Conservation (phyloP, 2,797 vertebrate species). For the Prionace glauca region DNA sequence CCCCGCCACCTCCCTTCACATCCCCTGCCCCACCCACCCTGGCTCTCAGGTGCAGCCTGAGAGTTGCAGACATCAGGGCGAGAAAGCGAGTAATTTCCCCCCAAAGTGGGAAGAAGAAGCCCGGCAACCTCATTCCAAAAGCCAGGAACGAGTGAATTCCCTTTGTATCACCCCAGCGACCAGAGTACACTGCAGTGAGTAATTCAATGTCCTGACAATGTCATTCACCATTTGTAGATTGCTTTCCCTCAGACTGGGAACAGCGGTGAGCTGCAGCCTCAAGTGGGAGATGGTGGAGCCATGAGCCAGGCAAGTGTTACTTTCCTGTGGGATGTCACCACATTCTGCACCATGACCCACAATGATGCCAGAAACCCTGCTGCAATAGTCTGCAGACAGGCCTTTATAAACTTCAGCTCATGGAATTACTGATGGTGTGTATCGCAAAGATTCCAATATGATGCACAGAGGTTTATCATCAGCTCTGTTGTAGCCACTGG, state of each 20-base stretch:
- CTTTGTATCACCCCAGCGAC: not conserved
- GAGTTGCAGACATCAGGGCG: not conserved
- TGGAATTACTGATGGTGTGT: not conserved
- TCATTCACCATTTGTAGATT: not conserved
- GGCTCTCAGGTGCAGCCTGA: too few relatives aligned
- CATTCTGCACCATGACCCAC: not conserved
- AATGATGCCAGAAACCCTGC: not conserved
- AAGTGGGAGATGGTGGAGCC: not conserved
- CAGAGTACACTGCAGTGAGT: not conserved
- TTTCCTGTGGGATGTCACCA: not conserved
- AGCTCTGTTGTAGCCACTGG: not conserved
- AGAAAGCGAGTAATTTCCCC: not conserved
- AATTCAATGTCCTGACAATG: not conserved
- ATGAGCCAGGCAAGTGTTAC: not conserved
- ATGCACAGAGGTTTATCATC: not conserved
- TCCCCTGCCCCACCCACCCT: not conserved
- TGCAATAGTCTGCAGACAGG: not conserved
- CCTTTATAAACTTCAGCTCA: not conserved
- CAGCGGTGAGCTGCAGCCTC: not conserved
- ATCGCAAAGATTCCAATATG: not conserved
- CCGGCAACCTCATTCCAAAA: not conserved
- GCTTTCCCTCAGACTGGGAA: not conserved
- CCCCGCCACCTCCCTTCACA: too few relatives aligned
- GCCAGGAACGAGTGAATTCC: not conserved
- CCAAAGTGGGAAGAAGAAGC: not conserved